Evolutionary conservation across 2,113 vertebrate species (phyloP), one percentile per base, ranked within the genome.

Genomic region (human): DNA sequence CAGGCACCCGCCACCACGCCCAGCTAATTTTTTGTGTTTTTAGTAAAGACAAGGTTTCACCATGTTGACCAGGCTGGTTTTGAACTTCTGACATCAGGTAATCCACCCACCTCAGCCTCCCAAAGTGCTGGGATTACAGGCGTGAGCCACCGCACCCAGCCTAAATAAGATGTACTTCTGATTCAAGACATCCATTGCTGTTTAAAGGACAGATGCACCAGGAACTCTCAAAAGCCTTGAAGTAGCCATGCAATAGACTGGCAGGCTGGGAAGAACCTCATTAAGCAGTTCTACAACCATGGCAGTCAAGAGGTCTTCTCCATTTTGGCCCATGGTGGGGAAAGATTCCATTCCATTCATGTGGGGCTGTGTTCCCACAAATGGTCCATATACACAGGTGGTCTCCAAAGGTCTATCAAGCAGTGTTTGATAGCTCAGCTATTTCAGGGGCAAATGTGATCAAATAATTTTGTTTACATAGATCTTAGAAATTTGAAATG

Each of bases 401-500:
- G 14, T 79, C 22, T 59, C 12, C 52, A 35, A 45, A 57, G 10
- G 3, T 64, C 43, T 75, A 14, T 45, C 90, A 80, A 20, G 27
- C 20, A 30, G 45, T 27, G 43, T 83, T 79, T 52, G 40, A 87
- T 66, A 90, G 27, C 45, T 35, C 81, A 40, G 2, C 40, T 43
- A 40, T 61, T 45, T 91, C 43, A 55, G 35, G 72, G n/a, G 32
- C 52, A 90, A 87, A n/a, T 40, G 1, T 52, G 82, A 83, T 76
- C 35, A 61, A 82, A 38, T 68, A 22, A 82, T 93, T 97, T 72
- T 75, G 20, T 84, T 96, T 84, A 38, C 52, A 89, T 5, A 73
- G 17, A 93, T 50, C 76, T 82, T 43, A 91, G 68, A 91, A 68
- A 82, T 50, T 90, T 81, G 55, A 81, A 87, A 93, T 76, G 12